phyloP scores from a whole-genome alignment of 2,797 vertebrate genomes.

The Falco columbarius region DNA sequence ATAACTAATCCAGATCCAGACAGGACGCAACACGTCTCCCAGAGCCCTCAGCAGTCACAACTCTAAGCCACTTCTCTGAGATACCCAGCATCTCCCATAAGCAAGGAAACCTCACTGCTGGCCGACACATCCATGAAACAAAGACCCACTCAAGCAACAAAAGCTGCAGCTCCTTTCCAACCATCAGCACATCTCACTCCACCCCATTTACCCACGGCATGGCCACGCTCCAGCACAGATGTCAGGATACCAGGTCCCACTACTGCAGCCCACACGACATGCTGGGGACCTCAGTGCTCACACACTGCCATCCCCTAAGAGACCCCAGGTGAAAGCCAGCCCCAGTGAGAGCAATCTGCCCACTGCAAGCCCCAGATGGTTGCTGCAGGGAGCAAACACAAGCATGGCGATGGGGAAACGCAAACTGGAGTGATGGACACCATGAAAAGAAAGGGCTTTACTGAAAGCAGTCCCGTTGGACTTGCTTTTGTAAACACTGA shows the following conservation, averaged over 20 bases:
- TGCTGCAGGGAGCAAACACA: neutral
- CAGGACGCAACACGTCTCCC: neutral
- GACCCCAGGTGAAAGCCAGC: neutral
- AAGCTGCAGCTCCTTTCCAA: neutral
- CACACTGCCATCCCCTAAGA: neutral
- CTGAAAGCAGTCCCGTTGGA: neutral
- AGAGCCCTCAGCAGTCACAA: neutral
- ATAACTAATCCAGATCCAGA: neutral
- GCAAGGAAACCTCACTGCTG: neutral
- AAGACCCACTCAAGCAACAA: rapidly evolving
- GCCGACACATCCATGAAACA: neutral
- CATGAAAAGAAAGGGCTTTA: neutral
- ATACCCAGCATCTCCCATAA: neutral
- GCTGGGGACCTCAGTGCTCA: neutral
- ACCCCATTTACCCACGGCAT: neutral
- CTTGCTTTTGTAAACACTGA: neutral
- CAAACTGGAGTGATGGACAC: neutral
- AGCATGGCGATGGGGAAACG: rapidly evolving
- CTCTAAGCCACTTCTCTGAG: neutral
- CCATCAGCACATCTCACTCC: neutral
- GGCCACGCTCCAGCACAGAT: rapidly evolving
- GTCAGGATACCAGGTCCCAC: neutral
- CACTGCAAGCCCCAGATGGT: neutral
- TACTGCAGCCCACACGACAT: rapidly evolving
- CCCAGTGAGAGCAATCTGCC: rapidly evolving